These are phyloP conservation scores for Hypothenemus hampei DNA, from an alignment of 1,140 invertebrate genomes.

Conservation along the genomic window DNA sequence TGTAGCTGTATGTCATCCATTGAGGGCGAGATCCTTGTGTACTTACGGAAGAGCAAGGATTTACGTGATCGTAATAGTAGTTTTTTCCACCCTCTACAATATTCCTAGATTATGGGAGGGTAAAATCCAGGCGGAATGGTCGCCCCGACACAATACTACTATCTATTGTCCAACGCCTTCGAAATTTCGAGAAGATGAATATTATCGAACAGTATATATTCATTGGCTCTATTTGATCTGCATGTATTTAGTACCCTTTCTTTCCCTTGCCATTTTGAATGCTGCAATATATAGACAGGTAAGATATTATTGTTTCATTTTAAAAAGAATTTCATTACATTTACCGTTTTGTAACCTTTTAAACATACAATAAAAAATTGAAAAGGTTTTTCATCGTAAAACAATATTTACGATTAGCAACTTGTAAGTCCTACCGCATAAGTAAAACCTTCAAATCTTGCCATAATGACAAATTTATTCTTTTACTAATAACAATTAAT, in stretches of 20 bases:
- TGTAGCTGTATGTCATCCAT: constrained; percentile 92
- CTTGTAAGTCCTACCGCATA: too few relatives aligned
- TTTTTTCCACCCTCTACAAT: constrained; percentile 85
- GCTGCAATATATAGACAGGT: constrained; percentile 79
- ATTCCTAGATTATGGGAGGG: constrained; percentile 72
- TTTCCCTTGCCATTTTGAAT: constrained; percentile 80
- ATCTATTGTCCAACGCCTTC: constrained; percentile 70
- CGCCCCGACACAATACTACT: constrained; percentile 53
- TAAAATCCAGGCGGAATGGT: constrained; percentile 46
- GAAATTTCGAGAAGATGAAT: constrained; percentile 60
- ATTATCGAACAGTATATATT: constrained; percentile 83
- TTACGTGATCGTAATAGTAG: constrained; percentile 77
- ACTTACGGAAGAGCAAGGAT: constrained; percentile 83
- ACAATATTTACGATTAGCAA: too few relatives aligned
- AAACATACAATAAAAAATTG: too few relatives aligned
- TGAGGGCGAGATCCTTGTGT: constrained; percentile 81
- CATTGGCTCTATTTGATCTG: constrained; percentile 89
- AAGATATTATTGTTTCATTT: too few relatives aligned
- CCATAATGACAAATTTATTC: too few relatives aligned
- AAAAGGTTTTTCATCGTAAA: too few relatives aligned
- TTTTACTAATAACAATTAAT: too few relatives aligned
- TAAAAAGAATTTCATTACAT: too few relatives aligned
- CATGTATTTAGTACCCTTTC: constrained; percentile 87
- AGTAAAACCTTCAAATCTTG: too few relatives aligned
- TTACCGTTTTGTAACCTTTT: too few relatives aligned